phyloP scores from a whole-genome alignment of 2,113 vertebrate species.

The Planiliza haematocheilus region DNA sequence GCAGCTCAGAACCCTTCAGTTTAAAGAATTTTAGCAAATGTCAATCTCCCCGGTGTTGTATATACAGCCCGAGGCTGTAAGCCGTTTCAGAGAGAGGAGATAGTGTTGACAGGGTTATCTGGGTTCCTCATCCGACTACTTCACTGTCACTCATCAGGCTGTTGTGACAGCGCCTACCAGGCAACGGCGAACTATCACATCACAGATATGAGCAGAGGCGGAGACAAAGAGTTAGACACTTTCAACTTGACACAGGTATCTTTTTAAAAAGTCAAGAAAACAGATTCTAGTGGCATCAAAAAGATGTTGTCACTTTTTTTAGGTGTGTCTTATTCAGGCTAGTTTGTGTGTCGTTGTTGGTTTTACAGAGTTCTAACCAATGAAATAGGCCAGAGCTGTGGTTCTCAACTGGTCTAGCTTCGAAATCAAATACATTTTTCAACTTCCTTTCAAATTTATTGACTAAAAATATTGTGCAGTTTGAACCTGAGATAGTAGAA shows the following conservation, averaged over 20 bases:
- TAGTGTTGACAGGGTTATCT: conserved; percentile 62
- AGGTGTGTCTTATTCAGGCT: background rate
- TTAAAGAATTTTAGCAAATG: conserved; percentile 59
- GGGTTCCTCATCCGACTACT: conserved; percentile 61
- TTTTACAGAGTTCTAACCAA: background rate
- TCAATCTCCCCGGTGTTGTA: conserved; percentile 47
- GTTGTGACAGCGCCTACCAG: conserved; percentile 65
- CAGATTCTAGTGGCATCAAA: background rate
- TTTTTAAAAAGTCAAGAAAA: conserved; percentile 17
- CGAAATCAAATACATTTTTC: no score
- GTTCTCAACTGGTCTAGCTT: no score
- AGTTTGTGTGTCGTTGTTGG: no score
- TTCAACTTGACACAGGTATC: conserved; percentile 26
- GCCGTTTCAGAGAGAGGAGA: conserved; percentile 48
- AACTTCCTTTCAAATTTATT: no score
- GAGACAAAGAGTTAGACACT: conserved; percentile 19
- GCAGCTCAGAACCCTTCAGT: conserved; percentile 31
- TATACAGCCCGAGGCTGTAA: conserved; percentile 47
- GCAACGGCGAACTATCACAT: conserved; percentile 52
- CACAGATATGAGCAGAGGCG: conserved; percentile 43
- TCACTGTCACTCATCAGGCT: conserved; percentile 66
- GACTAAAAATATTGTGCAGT: no score
- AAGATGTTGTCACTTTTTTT: background rate
- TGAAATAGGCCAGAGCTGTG: no score
- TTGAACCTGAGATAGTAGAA: no score